A percentile compares a stretch with the other conserved stretches of the same genome.
Conservation (phyloP, 2,797 vertebrate genomes). For the Enteromius trimaculatus region DNA sequence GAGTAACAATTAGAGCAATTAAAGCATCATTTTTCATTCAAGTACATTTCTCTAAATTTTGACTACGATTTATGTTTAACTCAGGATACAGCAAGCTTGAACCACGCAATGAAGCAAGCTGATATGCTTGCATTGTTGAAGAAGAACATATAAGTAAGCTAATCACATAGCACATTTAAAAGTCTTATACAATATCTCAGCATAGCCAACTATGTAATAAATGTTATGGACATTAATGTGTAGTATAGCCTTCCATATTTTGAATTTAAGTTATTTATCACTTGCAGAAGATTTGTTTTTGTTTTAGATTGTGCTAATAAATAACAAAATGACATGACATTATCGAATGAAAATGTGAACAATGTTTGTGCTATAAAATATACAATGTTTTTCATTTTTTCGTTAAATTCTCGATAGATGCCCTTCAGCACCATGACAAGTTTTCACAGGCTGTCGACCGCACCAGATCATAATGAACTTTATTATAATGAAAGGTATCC, state of each 20-base stretch:
- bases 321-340: neutral
- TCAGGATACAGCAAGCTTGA: neutral
- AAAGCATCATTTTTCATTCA: neutral
- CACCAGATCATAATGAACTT: neutral
- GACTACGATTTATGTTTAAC: neutral
- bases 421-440: neutral
- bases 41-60: neutral
- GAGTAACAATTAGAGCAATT: neutral
- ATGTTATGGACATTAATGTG: neutral
- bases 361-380: neutral
- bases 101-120: neutral
- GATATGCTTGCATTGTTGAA: neutral
- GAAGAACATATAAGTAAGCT: neutral
- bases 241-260: too few species aligned
- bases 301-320: neutral
- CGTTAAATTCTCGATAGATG: neutral
- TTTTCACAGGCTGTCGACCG: neutral
- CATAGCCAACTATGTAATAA: neutral
- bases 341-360: neutral
- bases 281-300: neutral
- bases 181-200: neutral
- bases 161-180: neutral
- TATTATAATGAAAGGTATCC: neutral
- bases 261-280: neutral
- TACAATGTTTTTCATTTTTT: neutral